Conservation (phyloP, 1,140 invertebrate genomes). For the Bombyx mandarina region DNA sequence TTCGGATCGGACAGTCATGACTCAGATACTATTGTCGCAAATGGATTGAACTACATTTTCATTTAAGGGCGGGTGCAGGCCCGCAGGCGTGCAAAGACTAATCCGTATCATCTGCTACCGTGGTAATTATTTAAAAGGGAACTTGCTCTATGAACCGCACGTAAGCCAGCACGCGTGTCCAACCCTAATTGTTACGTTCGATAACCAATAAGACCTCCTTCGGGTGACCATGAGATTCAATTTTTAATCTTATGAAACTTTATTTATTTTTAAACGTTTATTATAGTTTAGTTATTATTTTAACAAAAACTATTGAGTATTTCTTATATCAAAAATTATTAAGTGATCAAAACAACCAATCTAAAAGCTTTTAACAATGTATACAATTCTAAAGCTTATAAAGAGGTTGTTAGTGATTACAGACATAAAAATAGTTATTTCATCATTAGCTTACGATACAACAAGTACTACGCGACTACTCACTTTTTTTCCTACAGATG, state of each 20-base stretch:
- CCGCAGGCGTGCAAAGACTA: conserved; percentile 19
- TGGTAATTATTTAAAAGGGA: conserved; percentile 67
- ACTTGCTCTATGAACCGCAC: conserved; percentile 21
- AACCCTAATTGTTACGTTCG: conserved; percentile 59
- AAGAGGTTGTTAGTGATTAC: too few species aligned
- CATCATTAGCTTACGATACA: neutral
- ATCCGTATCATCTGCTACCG: conserved; percentile 65
- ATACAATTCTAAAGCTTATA: too few species aligned
- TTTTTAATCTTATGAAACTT: too few species aligned
- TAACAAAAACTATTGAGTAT: too few species aligned
- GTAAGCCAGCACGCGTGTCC: conserved; percentile 48
- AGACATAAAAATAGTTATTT: too few species aligned
- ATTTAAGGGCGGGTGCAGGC: conserved; percentile 24
- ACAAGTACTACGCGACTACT: neutral
- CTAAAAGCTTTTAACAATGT: too few species aligned
- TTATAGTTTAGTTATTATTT: too few species aligned
- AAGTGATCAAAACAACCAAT: too few species aligned
- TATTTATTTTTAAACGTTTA: too few species aligned
- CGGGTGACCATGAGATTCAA: conserved; percentile 16
- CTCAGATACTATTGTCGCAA: conserved; percentile 4
- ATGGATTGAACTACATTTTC: conserved; percentile 14
- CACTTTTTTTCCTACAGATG: too few species aligned
- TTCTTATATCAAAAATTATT: too few species aligned
- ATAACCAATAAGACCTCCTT: conserved; percentile 52
- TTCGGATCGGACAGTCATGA: too few species aligned